Evolutionary conservation across 2,888 invertebrate genomes (phyloP).

Genomic region (Blastobasis lacticolella): DNA sequence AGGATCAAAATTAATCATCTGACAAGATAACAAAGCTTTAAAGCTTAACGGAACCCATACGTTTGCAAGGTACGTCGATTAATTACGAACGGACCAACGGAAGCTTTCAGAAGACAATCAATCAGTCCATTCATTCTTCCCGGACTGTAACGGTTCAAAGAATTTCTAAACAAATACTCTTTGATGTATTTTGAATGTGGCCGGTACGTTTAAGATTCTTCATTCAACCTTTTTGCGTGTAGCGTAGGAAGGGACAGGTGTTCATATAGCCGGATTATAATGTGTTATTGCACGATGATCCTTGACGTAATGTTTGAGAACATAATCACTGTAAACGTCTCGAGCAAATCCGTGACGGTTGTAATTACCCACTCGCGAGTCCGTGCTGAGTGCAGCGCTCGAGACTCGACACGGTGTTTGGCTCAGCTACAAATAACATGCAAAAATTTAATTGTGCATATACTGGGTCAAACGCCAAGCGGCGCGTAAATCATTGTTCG

Average conservation of each 20-base stretch:
- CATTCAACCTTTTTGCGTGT: no score
- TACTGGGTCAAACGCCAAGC: slow-evolving; percentile 32
- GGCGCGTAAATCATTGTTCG: slow-evolving; percentile 40
- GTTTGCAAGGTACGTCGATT: neutral
- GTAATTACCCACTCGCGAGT: neutral
- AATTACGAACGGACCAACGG: neutral
- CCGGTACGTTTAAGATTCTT: no score
- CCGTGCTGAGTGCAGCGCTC: neutral
- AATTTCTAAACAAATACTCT: neutral
- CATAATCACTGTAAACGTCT: no score
- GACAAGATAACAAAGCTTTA: neutral
- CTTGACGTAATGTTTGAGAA: neutral
- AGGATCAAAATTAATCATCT: neutral
- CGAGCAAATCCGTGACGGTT: no score
- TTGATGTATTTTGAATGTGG: neutral
- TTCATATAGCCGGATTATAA: neutral
- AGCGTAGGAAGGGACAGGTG: no score
- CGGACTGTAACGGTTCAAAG: neutral
- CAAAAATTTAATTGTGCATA: slow-evolving; percentile 26
- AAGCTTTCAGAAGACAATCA: neutral
- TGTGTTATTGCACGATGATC: neutral
- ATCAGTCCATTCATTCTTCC: slow-evolving; percentile 1
- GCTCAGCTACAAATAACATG: neutral
- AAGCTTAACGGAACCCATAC: neutral
- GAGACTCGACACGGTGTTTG: neutral